A percentile compares a stretch with the other conserved stretches of the same genome.
Evolutionary conservation across 2,888 invertebrate species (phyloP).

Genomic region (Orthosia incerta): DNA sequence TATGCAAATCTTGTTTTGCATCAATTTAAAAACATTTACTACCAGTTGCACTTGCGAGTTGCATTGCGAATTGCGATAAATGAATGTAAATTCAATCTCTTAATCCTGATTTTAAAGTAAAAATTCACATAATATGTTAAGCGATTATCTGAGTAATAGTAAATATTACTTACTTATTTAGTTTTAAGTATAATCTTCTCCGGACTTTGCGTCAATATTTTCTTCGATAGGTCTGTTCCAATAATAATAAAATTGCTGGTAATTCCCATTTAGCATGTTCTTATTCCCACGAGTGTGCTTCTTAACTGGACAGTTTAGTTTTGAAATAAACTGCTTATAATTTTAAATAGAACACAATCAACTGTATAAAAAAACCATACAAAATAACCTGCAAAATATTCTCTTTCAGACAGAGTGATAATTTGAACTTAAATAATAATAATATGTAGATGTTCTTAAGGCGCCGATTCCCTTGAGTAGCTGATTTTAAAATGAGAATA

Average conservation of each 20-base stretch:
- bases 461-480: too few species aligned
- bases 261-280: too few species aligned
- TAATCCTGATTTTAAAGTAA: not conserved
- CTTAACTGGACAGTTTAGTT: too few species aligned
- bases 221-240: not conserved
- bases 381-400: too few species aligned
- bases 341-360: not conserved
- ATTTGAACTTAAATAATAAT: too few species aligned
- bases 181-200: not conserved
- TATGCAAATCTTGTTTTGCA: slow-evolving; percentile 51
- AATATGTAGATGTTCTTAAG: too few species aligned
- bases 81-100: slow-evolving; percentile 5
- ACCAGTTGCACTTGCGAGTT: slow-evolving; percentile 13
- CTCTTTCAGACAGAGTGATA: too few species aligned
- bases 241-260: too few species aligned
- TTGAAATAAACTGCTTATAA: too few species aligned
- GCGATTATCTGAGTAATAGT: not conserved
- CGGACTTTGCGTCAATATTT: not conserved
- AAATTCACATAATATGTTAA: slow-evolving; percentile 2
- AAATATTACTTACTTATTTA: too few species aligned
- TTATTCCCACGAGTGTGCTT: not conserved
- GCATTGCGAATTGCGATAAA: slow-evolving; percentile 6
- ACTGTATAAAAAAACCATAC: not conserved
- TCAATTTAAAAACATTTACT: slow-evolving; percentile 19
- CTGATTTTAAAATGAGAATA: too few species aligned